phyloP scores from a whole-genome alignment of 2,888 invertebrate species.

The Hypolimnas misippus region DNA sequence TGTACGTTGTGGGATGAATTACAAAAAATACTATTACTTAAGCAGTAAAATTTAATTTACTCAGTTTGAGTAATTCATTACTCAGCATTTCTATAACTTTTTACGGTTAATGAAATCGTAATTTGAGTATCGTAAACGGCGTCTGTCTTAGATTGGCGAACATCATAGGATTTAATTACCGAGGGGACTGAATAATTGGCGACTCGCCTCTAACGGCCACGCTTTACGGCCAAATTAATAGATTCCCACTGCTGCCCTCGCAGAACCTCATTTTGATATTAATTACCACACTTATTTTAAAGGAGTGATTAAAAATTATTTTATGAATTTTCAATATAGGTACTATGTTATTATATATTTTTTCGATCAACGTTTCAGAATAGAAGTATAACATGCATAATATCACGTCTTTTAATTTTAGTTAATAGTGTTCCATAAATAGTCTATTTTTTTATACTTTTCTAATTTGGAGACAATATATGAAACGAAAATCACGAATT shows the following conservation, averaged over 20 bases:
- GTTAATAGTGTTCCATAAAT: too few species aligned
- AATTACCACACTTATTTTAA: slow-evolving; percentile 52
- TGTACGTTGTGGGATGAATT: not conserved
- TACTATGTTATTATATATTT: too few species aligned
- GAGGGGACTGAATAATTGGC: slow-evolving; percentile 78
- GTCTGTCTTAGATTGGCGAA: slow-evolving; percentile 78
- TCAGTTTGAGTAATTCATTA: slow-evolving; percentile 39
- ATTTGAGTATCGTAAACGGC: slow-evolving; percentile 77
- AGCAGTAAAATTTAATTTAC: slow-evolving; percentile 28
- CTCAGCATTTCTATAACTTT: slow-evolving; percentile 50
- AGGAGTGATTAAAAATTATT: not conserved
- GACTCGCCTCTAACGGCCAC: slow-evolving; percentile 72
- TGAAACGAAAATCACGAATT: too few species aligned
- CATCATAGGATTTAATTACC: slow-evolving; percentile 80
- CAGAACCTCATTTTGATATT: slow-evolving; percentile 67
- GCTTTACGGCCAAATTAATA: slow-evolving; percentile 79
- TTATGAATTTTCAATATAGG: not conserved
- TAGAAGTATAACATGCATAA: too few species aligned
- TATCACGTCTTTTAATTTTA: too few species aligned
- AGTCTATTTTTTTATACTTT: too few species aligned
- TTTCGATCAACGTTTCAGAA: too few species aligned
- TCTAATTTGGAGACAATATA: too few species aligned
- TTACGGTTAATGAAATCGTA: slow-evolving; percentile 75
- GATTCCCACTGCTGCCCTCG: slow-evolving; percentile 67
- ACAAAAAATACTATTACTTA: not conserved